Percentiles rank a stretch among this genome's conserved stretches.
Evolutionary conservation across 2,797 vertebrate species (phyloP).

Genomic region (Microchirus variegatus): DNA sequence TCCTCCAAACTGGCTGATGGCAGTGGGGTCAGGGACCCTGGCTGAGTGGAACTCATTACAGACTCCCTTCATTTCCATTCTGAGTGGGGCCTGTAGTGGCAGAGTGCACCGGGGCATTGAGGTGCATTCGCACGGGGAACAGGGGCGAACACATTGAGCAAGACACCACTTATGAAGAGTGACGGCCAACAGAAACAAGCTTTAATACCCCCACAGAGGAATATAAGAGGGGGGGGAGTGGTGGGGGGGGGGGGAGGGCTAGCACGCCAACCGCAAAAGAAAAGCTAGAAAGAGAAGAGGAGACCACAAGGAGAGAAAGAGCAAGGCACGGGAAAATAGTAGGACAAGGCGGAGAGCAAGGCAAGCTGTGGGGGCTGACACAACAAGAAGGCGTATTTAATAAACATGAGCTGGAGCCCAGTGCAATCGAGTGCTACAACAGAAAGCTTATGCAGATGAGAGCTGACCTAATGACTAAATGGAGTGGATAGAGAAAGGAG

Average conservation of each 20-base stretch:
- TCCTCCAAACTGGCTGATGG: conserved; percentile 78
- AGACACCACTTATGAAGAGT: conserved; percentile 82
- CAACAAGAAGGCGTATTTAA: conserved; percentile 81
- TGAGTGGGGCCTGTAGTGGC: conserved; percentile 79
- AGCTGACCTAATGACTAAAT: conserved; percentile 79
- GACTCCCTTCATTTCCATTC: conserved; percentile 85
- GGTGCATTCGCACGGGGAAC: conserved; percentile 72
- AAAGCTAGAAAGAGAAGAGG: conserved; percentile 40
- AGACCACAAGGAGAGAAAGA: conserved; percentile 46
- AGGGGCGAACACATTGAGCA: conserved; percentile 77
- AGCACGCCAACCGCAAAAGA: conserved; percentile 45
- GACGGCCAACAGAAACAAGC: conserved; percentile 81
- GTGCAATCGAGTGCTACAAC: conserved; percentile 71
- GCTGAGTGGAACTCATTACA: conserved; percentile 84
- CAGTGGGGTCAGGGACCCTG: conserved; percentile 77
- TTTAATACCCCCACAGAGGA: conserved; percentile 79
- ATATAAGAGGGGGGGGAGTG: conserved; percentile 35
- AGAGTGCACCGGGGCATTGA: conserved; percentile 68
- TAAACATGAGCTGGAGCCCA: conserved; percentile 81
- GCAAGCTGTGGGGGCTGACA: conserved; percentile 74
- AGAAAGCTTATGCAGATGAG: conserved; percentile 80
- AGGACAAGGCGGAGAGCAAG: conserved; percentile 61
- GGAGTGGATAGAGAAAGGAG: conserved; percentile 73
- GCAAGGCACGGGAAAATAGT: conserved; percentile 56
- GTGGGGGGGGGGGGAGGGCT: conserved; percentile 8